phyloP scores from a whole-genome alignment of 2,888 invertebrate genomes.

The Apodemia hepburni region DNA sequence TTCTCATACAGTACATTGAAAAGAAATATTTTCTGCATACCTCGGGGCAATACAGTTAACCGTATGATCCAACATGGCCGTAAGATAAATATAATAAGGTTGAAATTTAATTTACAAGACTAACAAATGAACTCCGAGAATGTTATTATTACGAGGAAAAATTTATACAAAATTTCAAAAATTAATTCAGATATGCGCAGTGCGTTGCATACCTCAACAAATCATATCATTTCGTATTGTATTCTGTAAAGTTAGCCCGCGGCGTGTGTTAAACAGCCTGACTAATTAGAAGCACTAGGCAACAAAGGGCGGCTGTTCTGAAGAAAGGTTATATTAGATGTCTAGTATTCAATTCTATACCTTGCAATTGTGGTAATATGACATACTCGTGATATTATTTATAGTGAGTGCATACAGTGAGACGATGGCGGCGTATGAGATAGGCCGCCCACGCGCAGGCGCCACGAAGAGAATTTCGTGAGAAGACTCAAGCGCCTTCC shows the following conservation, averaged over 20 bases:
- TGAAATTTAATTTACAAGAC: not conserved
- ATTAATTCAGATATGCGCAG: constrained; percentile 28
- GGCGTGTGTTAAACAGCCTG: constrained; percentile 72
- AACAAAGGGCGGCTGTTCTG: constrained; percentile 58
- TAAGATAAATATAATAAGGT: constrained; percentile 9
- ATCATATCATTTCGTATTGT: constrained; percentile 65
- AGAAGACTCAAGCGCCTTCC: constrained; percentile 66
- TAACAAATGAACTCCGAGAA: not conserved
- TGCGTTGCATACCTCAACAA: constrained; percentile 45
- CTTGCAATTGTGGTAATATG: constrained; percentile 42
- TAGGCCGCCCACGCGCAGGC: constrained; percentile 72
- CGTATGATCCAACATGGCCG: not conserved
- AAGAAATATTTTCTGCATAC: constrained; percentile 30
- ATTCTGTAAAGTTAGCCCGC: constrained; percentile 54
- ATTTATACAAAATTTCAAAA: constrained; percentile 19
- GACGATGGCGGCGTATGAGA: constrained; percentile 65
- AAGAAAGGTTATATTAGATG: constrained; percentile 31
- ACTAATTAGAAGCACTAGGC: constrained; percentile 77
- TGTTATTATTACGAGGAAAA: not conserved
- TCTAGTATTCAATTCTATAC: constrained; percentile 37
- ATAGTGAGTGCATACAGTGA: constrained; percentile 46
- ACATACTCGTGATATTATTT: constrained; percentile 40
- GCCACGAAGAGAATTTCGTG: constrained; percentile 76
- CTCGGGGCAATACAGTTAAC: constrained; percentile 26
- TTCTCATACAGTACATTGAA: constrained; percentile 35